Evolutionary conservation across 2,888 invertebrate species (phyloP), one percentile per base, ranked within the genome.

Genomic region (Calliopum simillimum): DNA sequence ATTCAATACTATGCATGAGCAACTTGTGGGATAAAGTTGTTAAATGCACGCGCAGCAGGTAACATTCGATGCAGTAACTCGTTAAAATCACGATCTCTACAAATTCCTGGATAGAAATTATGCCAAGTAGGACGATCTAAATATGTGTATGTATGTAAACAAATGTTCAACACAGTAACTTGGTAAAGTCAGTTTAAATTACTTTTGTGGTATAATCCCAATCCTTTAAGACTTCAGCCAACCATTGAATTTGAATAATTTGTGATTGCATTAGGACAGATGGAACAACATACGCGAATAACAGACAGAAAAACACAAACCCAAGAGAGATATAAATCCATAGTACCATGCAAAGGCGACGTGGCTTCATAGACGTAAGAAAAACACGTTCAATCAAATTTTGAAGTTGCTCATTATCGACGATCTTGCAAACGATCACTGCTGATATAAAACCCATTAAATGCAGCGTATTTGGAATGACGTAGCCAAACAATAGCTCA

Each of bases 381-480:
- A 94, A 94, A 0, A 92, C 94, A 78, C 94, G 88, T 84, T 95
- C 95, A 90, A 94, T 93, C 63, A 95, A 87, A 86, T 93, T 93
- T 78, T 94, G 93, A 65, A 95, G 84, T 79, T 94, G 94, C 81
- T 95, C 94, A 81, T 93, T 94, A 82, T 94, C 94, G 44, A 91
- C 90, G 75, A 91, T 89, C 78, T 94, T 88, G 82, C 94, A 93
- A 64, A 94, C 87, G 79, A 91, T 90, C 67, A 94, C 87, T 0
- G 93, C 91, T 75, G 93, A 91, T 16, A 93, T 77, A 80, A 93
- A 95, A 14, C 93, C 93, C 58, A 88, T 74, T 68, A 94, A 88
- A 85, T 94, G 94, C 41, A 95, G 85, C 64, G 89, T 76, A 84
- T 92, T 91, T 4, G 95, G 94, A 61, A 93, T 88, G 21, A 93